These are phyloP conservation scores for Chamaea fasciata DNA, from an alignment of 2,113 vertebrate genomes.

Conservation along the genomic window DNA sequence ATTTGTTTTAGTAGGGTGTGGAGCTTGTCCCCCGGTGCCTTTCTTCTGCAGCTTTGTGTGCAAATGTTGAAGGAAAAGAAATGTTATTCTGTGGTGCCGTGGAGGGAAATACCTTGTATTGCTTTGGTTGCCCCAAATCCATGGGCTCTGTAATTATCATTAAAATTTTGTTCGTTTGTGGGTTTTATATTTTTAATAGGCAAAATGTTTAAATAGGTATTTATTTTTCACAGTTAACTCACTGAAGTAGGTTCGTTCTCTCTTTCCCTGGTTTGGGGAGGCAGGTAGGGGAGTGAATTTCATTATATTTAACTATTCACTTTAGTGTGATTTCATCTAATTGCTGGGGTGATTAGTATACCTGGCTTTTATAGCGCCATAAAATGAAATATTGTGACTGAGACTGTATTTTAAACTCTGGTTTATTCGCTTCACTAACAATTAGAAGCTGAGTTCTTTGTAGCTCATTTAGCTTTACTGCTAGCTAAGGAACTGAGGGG, in stretches of 20 bases:
- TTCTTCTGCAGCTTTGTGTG: neutral
- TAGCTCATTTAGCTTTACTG: neutral
- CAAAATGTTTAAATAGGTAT: neutral
- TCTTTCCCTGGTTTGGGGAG: fast-evolving
- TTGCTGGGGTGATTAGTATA: neutral
- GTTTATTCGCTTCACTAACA: neutral
- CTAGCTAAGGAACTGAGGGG: neutral
- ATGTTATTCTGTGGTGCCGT: fast-evolving
- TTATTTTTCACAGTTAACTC: neutral
- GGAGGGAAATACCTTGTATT: neutral
- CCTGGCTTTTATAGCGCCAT: neutral
- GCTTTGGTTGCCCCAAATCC: neutral
- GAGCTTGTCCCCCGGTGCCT: neutral
- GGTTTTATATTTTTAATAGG: neutral
- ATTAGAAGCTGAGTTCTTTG: neutral
- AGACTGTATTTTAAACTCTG: neutral
- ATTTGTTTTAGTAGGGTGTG: neutral
- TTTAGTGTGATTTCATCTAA: neutral
- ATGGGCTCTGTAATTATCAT: neutral
- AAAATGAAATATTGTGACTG: neutral
- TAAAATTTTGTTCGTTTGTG: neutral
- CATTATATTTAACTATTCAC: neutral
- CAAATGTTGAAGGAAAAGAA: neutral
- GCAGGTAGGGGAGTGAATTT: neutral
- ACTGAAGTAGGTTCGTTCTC: neutral